phyloP scores from a whole-genome alignment of 2,113 vertebrate species.

The Misgurnus anguillicaudatus region DNA sequence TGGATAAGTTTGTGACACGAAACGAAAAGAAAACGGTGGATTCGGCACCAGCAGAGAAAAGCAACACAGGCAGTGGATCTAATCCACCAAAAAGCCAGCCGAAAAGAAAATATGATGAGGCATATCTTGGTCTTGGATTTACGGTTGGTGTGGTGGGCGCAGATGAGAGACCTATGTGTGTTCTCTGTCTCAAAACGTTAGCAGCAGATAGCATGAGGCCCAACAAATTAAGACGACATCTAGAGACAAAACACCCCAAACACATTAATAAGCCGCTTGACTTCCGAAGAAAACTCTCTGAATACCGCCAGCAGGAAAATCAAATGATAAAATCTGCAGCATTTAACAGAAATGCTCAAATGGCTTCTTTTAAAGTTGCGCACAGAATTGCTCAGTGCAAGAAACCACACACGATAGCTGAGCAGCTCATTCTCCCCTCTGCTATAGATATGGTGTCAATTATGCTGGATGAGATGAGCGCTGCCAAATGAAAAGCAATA shows the following conservation, averaged over 20 bases:
- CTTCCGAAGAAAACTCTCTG: neutral
- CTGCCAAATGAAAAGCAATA: constrained; percentile 8
- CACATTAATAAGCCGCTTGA: too few relatives aligned
- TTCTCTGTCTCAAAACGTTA: too few relatives aligned
- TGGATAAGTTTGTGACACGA: too few relatives aligned
- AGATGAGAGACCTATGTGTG: too few relatives aligned
- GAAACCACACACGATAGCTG: constrained; percentile 24
- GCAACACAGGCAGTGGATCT: neutral
- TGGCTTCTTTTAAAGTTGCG: constrained; percentile 29
- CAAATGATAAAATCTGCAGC: constrained; percentile 31
- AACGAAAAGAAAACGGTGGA: too few relatives aligned
- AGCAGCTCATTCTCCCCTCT: constrained; percentile 30
- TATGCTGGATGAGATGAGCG: constrained; percentile 29
- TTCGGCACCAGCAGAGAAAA: too few relatives aligned
- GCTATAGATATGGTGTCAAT: constrained; percentile 41
- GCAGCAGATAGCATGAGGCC: too few relatives aligned
- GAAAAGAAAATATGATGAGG: neutral
- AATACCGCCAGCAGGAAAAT: constrained; percentile 20
- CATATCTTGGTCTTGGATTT: neutral
- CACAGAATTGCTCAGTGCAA: constrained; percentile 39
- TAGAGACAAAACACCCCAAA: too few relatives aligned
- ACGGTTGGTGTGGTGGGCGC: too few relatives aligned
- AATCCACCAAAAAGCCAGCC: neutral
- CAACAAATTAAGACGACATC: too few relatives aligned
- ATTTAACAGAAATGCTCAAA: constrained; percentile 20